phyloP scores from a whole-genome alignment of 2,113 vertebrate genomes.

The Pipra filicauda region DNA sequence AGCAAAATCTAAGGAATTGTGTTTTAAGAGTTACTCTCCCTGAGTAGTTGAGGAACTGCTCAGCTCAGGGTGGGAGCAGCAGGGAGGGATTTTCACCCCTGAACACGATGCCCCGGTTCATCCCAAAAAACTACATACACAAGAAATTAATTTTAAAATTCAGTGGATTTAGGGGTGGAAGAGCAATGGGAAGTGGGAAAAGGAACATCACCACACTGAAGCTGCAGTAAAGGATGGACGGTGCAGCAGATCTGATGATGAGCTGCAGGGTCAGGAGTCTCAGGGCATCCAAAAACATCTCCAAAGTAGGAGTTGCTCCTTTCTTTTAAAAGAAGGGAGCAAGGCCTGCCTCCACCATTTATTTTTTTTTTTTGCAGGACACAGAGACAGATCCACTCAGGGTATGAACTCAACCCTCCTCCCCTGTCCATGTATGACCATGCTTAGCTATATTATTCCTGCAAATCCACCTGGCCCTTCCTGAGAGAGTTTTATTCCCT shows the following conservation, averaged over 20 bases:
- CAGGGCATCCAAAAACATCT: rapidly evolving
- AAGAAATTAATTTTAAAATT: neutral
- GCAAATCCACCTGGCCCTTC: neutral
- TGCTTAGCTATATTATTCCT: neutral
- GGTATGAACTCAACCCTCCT: neutral
- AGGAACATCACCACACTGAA: neutral
- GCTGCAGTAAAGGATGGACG: neutral
- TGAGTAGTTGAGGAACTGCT: neutral
- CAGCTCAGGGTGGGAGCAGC: neutral
- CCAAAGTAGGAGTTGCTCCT: neutral
- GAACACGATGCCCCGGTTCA: neutral
- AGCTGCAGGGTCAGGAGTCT: neutral
- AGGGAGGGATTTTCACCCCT: neutral
- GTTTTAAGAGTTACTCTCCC: neutral
- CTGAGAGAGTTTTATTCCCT: neutral
- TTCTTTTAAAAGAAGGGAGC: neutral
- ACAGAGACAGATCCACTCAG: neutral
- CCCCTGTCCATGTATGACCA: rapidly evolving
- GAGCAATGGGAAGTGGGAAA: neutral
- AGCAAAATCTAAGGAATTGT: neutral
- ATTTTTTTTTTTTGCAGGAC: neutral
- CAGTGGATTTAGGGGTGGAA: neutral
- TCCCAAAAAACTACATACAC: neutral
- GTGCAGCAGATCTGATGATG: neutral
- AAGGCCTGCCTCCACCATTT: neutral